Percentiles rank a stretch among this genome's conserved stretches.
These are phyloP conservation scores for Strix uralensis DNA, from an alignment of 2,113 vertebrate species.

Conservation along the genomic window DNA sequence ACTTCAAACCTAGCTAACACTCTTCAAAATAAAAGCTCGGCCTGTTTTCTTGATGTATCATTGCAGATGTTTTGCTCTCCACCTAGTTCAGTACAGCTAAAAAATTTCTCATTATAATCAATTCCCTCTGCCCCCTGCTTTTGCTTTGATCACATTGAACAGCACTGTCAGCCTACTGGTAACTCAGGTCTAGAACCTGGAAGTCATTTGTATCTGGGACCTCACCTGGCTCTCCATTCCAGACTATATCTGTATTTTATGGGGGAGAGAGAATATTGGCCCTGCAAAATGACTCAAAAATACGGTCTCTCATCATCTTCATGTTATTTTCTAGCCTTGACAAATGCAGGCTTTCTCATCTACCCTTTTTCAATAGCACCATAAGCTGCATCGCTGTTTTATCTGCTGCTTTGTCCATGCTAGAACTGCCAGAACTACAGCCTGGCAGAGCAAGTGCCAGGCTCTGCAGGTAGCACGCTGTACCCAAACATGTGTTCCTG, in stretches of 20 bases:
- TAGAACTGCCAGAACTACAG: neutral
- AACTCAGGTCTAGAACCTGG: neutral
- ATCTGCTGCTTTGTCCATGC: neutral
- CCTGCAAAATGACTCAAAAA: neutral
- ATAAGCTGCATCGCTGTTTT: neutral
- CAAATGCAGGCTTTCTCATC: neutral
- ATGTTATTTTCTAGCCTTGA: neutral
- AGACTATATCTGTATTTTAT: neutral
- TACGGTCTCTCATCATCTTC: neutral
- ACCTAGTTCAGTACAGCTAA: neutral
- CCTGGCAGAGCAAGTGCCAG: neutral
- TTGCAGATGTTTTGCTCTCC: constrained; percentile 17
- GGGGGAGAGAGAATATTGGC: neutral
- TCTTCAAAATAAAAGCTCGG: constrained; percentile 26
- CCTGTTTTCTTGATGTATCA: neutral
- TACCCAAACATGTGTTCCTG: constrained; percentile 53
- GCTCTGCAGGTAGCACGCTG: neutral
- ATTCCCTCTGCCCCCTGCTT: neutral
- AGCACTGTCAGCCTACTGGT: neutral
- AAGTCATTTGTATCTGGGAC: neutral
- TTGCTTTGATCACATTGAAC: neutral
- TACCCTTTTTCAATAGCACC: neutral
- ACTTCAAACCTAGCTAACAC: neutral
- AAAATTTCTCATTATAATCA: neutral
- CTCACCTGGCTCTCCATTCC: neutral